Conservation (phyloP, 2,113 vertebrate genomes). For the Cheirogaleus medius region DNA sequence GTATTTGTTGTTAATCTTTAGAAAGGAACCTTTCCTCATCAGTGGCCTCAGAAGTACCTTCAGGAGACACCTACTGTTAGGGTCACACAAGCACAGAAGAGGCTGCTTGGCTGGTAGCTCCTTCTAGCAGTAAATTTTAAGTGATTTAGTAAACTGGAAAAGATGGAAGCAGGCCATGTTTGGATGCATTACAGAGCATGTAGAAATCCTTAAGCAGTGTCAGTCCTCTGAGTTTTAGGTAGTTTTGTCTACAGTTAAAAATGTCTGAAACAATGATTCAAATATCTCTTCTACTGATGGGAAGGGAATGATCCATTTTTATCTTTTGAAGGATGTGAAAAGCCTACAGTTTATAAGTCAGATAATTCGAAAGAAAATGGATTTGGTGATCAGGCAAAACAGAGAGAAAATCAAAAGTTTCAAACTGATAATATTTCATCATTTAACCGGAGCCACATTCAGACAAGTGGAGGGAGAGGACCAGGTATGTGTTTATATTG, state of each 20-base stretch:
- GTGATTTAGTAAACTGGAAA: background rate
- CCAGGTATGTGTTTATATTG: constrained; percentile 84
- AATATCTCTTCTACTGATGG: background rate
- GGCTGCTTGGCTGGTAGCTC: background rate
- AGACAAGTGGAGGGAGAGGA: constrained; percentile 88
- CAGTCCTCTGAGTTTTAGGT: background rate
- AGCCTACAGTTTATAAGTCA: constrained; percentile 78
- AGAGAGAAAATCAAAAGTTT: constrained; percentile 82
- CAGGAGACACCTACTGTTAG: background rate
- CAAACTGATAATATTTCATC: constrained; percentile 82
- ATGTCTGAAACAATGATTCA: background rate
- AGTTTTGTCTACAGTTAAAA: background rate
- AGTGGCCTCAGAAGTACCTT: background rate
- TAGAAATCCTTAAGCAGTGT: background rate
- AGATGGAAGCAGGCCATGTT: background rate
- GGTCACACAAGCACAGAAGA: background rate
- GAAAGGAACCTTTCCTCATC: background rate
- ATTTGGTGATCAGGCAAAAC: constrained; percentile 81
- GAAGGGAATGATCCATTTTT: background rate
- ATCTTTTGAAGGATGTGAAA: constrained; percentile 81
- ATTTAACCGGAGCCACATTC: constrained; percentile 86
- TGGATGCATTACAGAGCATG: background rate
- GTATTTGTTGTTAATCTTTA: background rate
- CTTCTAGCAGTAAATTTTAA: background rate
- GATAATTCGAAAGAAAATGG: constrained; percentile 90